These are phyloP conservation scores for Drosophila bocki DNA, from an alignment of 1,140 invertebrate species.

Conservation along the genomic window DNA sequence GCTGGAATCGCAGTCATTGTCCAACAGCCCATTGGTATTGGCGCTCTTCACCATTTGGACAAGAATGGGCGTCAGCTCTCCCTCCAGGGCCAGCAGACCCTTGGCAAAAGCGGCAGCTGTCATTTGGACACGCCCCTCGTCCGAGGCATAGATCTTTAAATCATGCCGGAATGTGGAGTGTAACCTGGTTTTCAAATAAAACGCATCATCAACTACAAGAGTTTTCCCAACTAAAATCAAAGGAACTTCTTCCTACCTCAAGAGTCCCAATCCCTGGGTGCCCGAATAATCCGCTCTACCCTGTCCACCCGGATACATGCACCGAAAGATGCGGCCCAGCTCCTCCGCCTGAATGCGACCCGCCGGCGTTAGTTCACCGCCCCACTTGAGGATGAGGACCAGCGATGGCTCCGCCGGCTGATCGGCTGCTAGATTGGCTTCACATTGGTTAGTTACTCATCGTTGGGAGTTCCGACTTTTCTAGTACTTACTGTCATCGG, in stretches of 20 bases:
- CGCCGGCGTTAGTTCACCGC: slow-evolving; percentile 99
- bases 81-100: slow-evolving; percentile 98
- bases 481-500: slow-evolving; percentile 94
- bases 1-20: slow-evolving; percentile 98
- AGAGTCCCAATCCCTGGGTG: slow-evolving; percentile 95
- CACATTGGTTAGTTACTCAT: slow-evolving; percentile 30
- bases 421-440: slow-evolving; percentile 87
- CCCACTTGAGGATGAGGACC: slow-evolving; percentile 99
- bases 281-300: slow-evolving; percentile 90
- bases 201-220: not conserved
- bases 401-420: slow-evolving; percentile 94
- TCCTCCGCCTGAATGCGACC: slow-evolving; percentile 99
- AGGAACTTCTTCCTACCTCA: slow-evolving; percentile 86
- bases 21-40: slow-evolving; percentile 98
- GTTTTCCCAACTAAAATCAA: not conserved
- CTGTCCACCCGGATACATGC: slow-evolving; percentile 98
- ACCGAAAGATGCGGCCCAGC: slow-evolving; percentile 98
- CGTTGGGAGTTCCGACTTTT: not conserved
- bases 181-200: slow-evolving; percentile 87
- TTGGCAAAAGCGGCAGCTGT: slow-evolving; percentile 99
- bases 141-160: slow-evolving; percentile 99
- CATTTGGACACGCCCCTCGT: slow-evolving; percentile 99
- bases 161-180: slow-evolving; percentile 99
- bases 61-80: slow-evolving; percentile 98
- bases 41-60: slow-evolving; percentile 99